Base-by-base conservation (phyloP, 2,797 vertebrate species). In the Melanotaenia boesemani region DNA sequence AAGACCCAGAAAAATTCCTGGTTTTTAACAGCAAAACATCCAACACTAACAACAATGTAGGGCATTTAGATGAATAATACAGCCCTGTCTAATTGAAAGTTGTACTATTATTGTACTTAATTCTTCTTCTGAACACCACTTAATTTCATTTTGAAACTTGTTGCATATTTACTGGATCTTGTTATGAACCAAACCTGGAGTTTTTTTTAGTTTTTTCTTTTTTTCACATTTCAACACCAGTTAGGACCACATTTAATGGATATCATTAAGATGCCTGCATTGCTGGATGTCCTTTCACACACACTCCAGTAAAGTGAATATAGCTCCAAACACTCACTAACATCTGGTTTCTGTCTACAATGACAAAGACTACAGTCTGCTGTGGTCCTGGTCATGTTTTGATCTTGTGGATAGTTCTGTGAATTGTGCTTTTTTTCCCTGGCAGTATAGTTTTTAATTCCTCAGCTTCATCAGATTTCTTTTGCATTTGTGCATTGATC, bases 271-370 rank as follows among this genome's bases (percentile, higher is more conserved):
- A 16, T 18, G 8, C 57, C 16, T 20, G 5, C 10, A 30, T 32
- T 48, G 30, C 48, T 30, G 11, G 37, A 57, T 22, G 24, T 44
- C 7, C 41, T 68, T 58, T 58, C 46, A n/a, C 24, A 26, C 22
- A 39, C 50, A 56, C 7, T 20, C 26, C 55, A 20, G 18, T 6
- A 55, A 66, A 66, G 48, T 12, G 50, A 58, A n/a, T 58, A 0
- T 32, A 9, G 26, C 26, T n/a, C 9, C 28, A 10, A 39, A 58
- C 55, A 56, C 54, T 13, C 6, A 26, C 26, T 9, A 48, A 60
- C 56, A 48, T 60, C 56, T 60, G n/a, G 56, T 5, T 24, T 34
- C 30, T 66, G 30, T 54, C 46, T 54, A 5, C 66, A 41, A 22
- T 13, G 11, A 30, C 9, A 59, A 48, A 48, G 13, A 16, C 41